Percentiles rank a stretch among this genome's conserved stretches.
Conservation (phyloP, 2,797 vertebrate species). For the Neosilurus mollespiculum region DNA sequence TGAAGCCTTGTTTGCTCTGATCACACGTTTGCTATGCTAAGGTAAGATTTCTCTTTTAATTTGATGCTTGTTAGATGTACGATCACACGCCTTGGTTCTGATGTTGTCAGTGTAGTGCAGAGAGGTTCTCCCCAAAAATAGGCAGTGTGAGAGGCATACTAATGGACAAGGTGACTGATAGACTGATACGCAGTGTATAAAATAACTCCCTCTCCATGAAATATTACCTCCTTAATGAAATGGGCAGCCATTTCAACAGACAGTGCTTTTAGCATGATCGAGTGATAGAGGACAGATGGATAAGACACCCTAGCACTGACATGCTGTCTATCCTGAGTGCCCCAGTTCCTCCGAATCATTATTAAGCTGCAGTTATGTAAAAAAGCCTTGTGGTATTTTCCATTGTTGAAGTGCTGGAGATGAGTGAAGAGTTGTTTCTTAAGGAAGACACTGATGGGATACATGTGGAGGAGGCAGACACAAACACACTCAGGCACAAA, state of each 20-base stretch:
- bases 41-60: conserved; percentile 65
- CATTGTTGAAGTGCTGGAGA: conserved; percentile 60
- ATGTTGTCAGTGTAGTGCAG: conserved; percentile 57
- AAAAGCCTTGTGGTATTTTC: conserved; percentile 63
- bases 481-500: conserved; percentile 42
- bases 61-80: conserved; percentile 76
- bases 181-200: conserved; percentile 54
- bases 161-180: conserved; percentile 56
- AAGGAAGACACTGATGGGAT: conserved; percentile 73
- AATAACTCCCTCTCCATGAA: conserved; percentile 49
- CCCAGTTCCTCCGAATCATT: conserved; percentile 76
- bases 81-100: conserved; percentile 69
- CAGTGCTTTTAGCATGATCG: conserved; percentile 58
- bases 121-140: conserved; percentile 46
- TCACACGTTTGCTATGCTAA: conserved; percentile 51
- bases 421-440: conserved; percentile 72
- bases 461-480: conserved; percentile 58
- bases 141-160: conserved; percentile 40
- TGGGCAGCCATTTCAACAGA: conserved; percentile 65
- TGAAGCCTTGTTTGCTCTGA: conserved; percentile 59
- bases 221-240: conserved; percentile 62
- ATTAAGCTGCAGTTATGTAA: conserved; percentile 79
- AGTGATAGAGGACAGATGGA: conserved; percentile 58
- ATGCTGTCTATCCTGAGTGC: conserved; percentile 43
- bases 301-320: conserved; percentile 68